A percentile compares a stretch with the other conserved stretches of the same genome.
Conservation (phyloP, 2,113 vertebrate genomes). For the Halichoerus grypus region DNA sequence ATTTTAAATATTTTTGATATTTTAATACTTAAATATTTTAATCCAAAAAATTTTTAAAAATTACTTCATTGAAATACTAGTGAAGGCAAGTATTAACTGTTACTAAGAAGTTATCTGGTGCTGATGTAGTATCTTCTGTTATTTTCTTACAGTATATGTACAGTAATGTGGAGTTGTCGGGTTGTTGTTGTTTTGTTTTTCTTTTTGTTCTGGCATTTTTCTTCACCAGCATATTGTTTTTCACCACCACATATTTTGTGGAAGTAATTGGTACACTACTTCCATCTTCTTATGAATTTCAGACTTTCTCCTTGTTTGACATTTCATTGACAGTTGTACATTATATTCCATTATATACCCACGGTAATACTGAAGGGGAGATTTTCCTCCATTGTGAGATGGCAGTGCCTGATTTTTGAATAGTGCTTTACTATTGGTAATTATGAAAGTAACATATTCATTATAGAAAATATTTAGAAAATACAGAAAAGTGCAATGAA, state of each 20-base stretch:
- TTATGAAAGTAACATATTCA: conserved; percentile 1
- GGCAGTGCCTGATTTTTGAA: conserved; percentile 9
- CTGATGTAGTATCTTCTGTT: background rate
- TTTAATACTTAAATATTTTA: background rate
- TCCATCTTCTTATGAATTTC: conserved; percentile 7
- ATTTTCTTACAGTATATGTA: background rate
- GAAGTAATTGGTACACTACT: background rate
- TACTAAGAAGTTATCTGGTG: background rate
- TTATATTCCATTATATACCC: background rate
- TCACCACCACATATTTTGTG: background rate
- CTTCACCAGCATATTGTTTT: background rate
- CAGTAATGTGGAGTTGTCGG: background rate
- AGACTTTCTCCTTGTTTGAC: background rate
- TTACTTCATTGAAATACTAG: background rate
- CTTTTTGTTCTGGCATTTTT: background rate
- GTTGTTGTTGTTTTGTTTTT: background rate
- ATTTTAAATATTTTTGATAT: background rate
- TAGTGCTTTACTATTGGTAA: conserved; percentile 19
- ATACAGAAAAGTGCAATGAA: background rate
- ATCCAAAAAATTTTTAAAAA: background rate
- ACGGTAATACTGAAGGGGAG: background rate
- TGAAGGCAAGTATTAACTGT: background rate
- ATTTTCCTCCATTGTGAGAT: background rate
- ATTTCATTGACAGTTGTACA: background rate
- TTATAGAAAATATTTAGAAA: background rate